Base-by-base conservation (phyloP, 1,140 invertebrate genomes). In the Drosophila sp. region DNA sequence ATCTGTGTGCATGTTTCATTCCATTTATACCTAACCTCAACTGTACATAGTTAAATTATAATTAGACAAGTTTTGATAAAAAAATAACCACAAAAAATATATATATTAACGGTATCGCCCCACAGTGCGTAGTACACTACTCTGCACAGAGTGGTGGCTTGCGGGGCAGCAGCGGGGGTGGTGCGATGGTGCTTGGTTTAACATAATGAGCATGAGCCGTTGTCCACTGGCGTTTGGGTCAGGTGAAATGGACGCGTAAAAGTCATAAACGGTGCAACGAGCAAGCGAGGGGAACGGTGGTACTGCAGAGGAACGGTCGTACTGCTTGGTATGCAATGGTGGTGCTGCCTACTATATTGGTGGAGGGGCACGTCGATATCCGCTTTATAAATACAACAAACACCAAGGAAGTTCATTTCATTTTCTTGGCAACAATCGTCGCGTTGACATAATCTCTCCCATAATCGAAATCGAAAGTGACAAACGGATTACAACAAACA, bases 351-450 rank as follows among this genome's bases (percentile, higher is more conserved):
- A 57, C 62, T 46, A 34, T 34, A 38, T 4, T 67, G 11, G 40
- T 29, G 13, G 61, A 46, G 16, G 43, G 14, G 51, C 40, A 34
- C 45, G 46, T 56, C 64, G 82, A 78, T 75, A 62, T 72, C 64
- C 89, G 89, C 90, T 91, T 91, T 90, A 91, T 91, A 91, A 91
- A 91, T 91, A 91, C 90, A 91, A 80, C 82, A 91, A 71, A 73
- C 27, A 76, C 75, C 74, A 79, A 84, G 90, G 90, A 91, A 91
- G 90, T 91, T 83, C 73, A 80, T 89, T 91, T 91, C 80, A 91
- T 91, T 91, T 78, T 87, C 65, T 72, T 78, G 76, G 63, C 71
- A 83, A 69, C 80, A 45, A 78, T 69, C 71, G 82, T 74, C 69
- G 73, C 73, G 76, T 84, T 79, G 76, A 82, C 84, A 90, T 82